Percentiles rank a stretch among this genome's conserved stretches.
Evolutionary conservation across 2,113 vertebrate species (phyloP).

Genomic region (Accipiter virgatus): DNA sequence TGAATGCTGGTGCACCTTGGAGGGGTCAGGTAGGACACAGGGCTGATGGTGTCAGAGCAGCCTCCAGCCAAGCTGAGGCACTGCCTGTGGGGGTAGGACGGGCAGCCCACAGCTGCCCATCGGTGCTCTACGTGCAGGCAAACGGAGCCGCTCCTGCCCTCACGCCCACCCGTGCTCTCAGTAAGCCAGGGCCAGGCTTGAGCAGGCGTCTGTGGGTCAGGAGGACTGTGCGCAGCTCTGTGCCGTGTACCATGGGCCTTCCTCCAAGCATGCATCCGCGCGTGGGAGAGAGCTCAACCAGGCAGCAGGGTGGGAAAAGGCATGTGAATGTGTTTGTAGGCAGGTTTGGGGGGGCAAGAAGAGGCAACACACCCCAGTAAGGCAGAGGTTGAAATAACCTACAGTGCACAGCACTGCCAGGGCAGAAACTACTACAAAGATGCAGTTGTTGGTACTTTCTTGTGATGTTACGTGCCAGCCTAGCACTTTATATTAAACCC

Average conservation of each 20-base stretch:
- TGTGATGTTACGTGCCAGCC: accelerated
- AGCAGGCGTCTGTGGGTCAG: neutral
- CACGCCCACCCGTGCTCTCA: accelerated
- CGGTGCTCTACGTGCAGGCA: accelerated
- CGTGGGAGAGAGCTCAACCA: neutral
- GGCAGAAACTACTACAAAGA: neutral
- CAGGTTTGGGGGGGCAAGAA: neutral
- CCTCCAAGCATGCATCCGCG: accelerated
- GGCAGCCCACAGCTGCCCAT: neutral
- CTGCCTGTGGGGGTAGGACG: neutral
- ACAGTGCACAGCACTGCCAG: neutral
- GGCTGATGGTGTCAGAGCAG: neutral
- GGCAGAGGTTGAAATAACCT: neutral
- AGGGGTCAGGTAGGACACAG: neutral
- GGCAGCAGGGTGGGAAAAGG: neutral
- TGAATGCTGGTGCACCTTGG: accelerated
- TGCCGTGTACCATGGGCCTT: neutral
- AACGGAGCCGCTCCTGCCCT: neutral
- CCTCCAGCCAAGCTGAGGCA: neutral
- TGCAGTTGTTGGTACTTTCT: neutral
- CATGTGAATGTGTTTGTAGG: neutral
- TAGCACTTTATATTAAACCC: neutral
- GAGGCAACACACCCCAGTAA: neutral
- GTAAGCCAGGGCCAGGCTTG: accelerated
- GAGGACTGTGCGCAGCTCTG: neutral